Percentiles rank a stretch among this genome's conserved stretches.
Evolutionary conservation across 2,888 invertebrate species (phyloP).

Genomic region (Drosophila longiperda): DNA sequence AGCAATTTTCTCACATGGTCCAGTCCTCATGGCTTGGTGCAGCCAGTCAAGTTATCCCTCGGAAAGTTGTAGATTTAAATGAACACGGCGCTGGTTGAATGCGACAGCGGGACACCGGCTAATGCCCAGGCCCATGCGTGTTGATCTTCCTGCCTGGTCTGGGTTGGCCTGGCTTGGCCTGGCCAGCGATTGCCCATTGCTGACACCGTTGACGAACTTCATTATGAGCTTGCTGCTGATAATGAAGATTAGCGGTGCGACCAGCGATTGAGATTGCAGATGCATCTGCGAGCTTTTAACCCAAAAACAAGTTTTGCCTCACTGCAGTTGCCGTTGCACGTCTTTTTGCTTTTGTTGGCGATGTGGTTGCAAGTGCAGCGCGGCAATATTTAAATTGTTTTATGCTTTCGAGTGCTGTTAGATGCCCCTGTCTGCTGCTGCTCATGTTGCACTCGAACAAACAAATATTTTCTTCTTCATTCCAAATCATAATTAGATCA

Average conservation of each 20-base stretch:
- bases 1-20: slow-evolving; percentile 79
- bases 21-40: slow-evolving; percentile 27
- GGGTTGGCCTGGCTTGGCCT: no score
- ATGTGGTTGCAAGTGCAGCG: slow-evolving; percentile 75
- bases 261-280: slow-evolving; percentile 77
- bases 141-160: slow-evolving; percentile 62
- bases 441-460: background rate
- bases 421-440: slow-evolving; percentile 29
- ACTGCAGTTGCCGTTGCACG: slow-evolving; percentile 34
- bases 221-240: slow-evolving; percentile 63
- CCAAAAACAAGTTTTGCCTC: slow-evolving; percentile 60
- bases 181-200: slow-evolving; percentile 61
- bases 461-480: background rate
- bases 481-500: background rate
- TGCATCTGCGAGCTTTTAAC: slow-evolving; percentile 63
- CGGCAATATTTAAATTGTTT: slow-evolving; percentile 83
- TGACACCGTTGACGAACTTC: slow-evolving; percentile 80
- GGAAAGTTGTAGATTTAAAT: slow-evolving; percentile 81
- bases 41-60: slow-evolving; percentile 81
- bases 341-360: slow-evolving; percentile 26
- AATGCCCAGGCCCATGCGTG: slow-evolving; percentile 69
- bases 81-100: slow-evolving; percentile 75
- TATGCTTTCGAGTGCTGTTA: slow-evolving; percentile 76
- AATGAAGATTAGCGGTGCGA: slow-evolving; percentile 74
- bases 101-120: slow-evolving; percentile 27